phyloP scores from a whole-genome alignment of 2,113 vertebrate genomes.

The Oxyura jamaicensis region DNA sequence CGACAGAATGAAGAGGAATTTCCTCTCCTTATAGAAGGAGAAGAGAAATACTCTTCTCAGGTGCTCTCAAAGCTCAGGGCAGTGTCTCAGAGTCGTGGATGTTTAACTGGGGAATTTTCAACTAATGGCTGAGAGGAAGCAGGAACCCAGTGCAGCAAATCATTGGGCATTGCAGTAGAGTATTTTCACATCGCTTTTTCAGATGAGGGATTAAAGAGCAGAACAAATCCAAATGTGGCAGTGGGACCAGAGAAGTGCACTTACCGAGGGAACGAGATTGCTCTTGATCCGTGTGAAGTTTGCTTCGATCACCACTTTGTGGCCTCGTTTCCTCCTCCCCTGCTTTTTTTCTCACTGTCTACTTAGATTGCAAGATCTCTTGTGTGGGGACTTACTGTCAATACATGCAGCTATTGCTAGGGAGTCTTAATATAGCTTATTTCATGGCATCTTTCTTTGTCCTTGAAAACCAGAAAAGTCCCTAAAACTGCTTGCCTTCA shows the following conservation, averaged over 20 bases:
- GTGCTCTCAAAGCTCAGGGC: not conserved
- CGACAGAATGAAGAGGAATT: not conserved
- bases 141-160: not conserved
- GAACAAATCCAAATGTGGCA: not conserved
- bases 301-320: not conserved
- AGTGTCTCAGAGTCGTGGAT: not conserved
- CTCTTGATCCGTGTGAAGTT: not conserved
- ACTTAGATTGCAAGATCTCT: not conserved
- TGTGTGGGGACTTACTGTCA: not conserved
- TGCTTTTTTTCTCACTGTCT: not conserved
- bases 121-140: not conserved
- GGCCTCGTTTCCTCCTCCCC: not conserved
- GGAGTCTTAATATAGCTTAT: not conserved
- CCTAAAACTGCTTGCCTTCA: not conserved
- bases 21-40: not conserved
- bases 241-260: fast-evolving
- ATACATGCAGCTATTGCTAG: not conserved
- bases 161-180: not conserved
- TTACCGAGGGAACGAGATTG: not conserved
- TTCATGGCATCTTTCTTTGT: not conserved
- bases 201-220: not conserved
- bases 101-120: not conserved
- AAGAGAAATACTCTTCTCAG: not conserved
- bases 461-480: not conserved
- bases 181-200: not conserved